Evolutionary conservation across 2,797 vertebrate species (phyloP), one percentile per base, ranked within the genome.

Genomic region (Ceryle rudis): DNA sequence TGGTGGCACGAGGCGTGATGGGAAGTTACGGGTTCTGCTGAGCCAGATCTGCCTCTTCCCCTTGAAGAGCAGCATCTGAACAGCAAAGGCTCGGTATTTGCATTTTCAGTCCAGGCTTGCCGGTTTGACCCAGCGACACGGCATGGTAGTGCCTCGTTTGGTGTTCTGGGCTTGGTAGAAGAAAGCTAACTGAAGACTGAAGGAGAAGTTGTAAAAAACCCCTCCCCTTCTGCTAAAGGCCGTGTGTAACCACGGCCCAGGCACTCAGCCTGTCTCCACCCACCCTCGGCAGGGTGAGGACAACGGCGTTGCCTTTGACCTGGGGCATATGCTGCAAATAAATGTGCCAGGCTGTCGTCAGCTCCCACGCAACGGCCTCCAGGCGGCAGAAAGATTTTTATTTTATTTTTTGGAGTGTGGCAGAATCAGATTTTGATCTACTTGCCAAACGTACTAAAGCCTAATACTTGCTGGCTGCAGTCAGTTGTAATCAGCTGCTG

Each of bases 1-100:
- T 37, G 71, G 17, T 12, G 58, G 28, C 31, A 26, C 1, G 2
- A 31, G 3, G 0, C 0, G 4, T 4, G 31, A 6, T 17, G 11
- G 65, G 81, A 51, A 14, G 62, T 4, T 7, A 2, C 1, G 64
- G 78, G 3, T 71, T 11, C 5, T 33, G 60, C 72, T 61, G 87
- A 44, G 87, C 1, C 69, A 46, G 42, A 42, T 6, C 33, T 67
- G 52, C 55, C 60, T 33, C 18, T 25, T 33, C 13, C 13, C 20
- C 0, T 0, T 2, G 37, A 25, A 55, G 73, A 5, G 17, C 26
- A 8, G 4, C 23, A 7, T 20, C 58, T 4, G 46, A 47, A 23
- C 54, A 52, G 81, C 0, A 1, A 37, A 73, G 44, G 3, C n/a
- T 16, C 25, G 28, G 22, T 52, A 11, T 41, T 35, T 37, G 29